phyloP scores from a whole-genome alignment of 35 echinoderm and acorn worm genomes.

The Stichopus chloronotus region DNA sequence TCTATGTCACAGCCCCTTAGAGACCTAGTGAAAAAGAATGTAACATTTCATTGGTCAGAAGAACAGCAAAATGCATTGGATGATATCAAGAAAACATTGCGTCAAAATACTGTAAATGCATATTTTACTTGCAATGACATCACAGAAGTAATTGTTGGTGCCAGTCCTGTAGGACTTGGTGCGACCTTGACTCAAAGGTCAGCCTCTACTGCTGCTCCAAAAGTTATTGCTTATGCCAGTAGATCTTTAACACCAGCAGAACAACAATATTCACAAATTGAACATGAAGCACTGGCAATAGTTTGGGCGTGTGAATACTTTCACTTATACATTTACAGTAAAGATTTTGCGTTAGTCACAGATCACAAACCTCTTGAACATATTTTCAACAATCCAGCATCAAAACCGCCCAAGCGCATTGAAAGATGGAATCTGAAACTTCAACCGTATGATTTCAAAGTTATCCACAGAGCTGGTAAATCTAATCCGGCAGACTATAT shows the following conservation, averaged over 20 bases:
- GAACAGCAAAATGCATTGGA: not conserved
- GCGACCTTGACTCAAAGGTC: conserved; percentile 68
- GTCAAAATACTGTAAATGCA: conserved; percentile 11
- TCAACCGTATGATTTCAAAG: not conserved
- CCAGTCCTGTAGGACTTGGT: not conserved
- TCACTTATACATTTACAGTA: conserved; percentile 61
- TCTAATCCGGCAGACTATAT: conserved; percentile 56
- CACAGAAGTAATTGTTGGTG: too few species aligned
- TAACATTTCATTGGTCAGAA: conserved; percentile 1
- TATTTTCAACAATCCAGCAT: conserved; percentile 64
- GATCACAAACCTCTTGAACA: conserved; percentile 70
- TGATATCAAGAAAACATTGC: not conserved
- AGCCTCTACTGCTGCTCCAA: not conserved
- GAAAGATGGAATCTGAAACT: conserved; percentile 39
- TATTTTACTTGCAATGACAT: not conserved
- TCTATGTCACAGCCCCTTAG: conserved; percentile 11
- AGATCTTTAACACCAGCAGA: conserved; percentile 63
- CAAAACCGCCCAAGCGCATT: conserved; percentile 38
- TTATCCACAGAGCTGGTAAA: conserved; percentile 15
- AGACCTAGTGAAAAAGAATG: conserved; percentile 27
- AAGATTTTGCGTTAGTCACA: conserved; percentile 52
- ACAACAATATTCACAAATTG: conserved; percentile 64
- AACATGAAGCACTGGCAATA: conserved; percentile 68
- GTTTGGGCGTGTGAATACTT: conserved; percentile 63
- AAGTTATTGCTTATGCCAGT: conserved; percentile 61